Evolutionary conservation across 2,888 invertebrate genomes (phyloP).

Genomic region (Elegia similella): DNA sequence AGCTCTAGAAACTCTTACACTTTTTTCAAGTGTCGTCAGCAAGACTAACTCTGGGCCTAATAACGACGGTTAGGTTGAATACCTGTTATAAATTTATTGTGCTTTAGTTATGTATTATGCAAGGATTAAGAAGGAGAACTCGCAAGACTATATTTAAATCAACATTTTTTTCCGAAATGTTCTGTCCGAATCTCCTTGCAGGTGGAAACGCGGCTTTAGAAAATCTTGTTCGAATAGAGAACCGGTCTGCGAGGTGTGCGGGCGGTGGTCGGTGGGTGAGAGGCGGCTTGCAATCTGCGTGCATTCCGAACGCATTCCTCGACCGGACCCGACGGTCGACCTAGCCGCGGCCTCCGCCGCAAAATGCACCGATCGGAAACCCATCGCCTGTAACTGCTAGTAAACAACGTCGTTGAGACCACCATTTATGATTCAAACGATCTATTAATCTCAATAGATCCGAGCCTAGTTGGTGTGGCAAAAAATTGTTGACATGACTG

Average conservation of each 20-base stretch:
- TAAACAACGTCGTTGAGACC: neutral
- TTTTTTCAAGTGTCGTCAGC: too few species aligned
- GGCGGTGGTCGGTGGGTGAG: constrained; percentile 38
- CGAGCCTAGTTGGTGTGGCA: neutral
- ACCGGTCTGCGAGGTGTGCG: constrained; percentile 43
- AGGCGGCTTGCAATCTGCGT: constrained; percentile 51
- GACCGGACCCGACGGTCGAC: constrained; percentile 40
- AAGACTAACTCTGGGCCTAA: too few species aligned
- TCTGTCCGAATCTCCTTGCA: neutral
- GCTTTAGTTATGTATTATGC: too few species aligned
- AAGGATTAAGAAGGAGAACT: too few species aligned
- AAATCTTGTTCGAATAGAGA: constrained; percentile 33
- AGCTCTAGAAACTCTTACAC: too few species aligned
- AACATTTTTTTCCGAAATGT: too few species aligned
- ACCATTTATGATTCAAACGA: neutral
- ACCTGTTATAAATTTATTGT: too few species aligned
- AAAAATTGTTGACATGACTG: neutral
- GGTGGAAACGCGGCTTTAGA: constrained; percentile 9
- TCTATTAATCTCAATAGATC: neutral
- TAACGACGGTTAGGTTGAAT: too few species aligned
- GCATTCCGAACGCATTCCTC: constrained; percentile 69
- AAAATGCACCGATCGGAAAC: constrained; percentile 27
- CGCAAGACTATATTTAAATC: too few species aligned
- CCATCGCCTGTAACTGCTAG: neutral
- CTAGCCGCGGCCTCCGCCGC: constrained; percentile 43